These are phyloP conservation scores for Ophioninae sp. DNA, from an alignment of 2,888 invertebrate species.

Conservation along the genomic window DNA sequence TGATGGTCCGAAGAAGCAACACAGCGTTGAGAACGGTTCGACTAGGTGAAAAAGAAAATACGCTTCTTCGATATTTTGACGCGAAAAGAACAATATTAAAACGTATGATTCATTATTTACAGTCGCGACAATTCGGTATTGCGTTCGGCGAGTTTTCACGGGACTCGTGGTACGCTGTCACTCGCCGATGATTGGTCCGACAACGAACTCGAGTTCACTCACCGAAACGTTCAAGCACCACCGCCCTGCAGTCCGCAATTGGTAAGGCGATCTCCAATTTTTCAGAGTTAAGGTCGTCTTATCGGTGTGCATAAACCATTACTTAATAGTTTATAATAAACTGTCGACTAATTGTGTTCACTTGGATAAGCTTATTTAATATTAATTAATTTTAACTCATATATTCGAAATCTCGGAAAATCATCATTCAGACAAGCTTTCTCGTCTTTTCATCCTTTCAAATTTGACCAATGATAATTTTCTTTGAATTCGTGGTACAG, in stretches of 20 bases:
- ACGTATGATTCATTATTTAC: slow-evolving; percentile 25
- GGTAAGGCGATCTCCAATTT: slow-evolving; percentile 60
- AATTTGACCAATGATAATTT: neutral
- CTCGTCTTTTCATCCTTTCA: neutral
- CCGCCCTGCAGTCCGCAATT: slow-evolving; percentile 74
- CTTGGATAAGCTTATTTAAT: no score
- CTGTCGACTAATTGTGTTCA: no score
- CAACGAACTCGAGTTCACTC: slow-evolving; percentile 69
- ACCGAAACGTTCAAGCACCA: slow-evolving; percentile 69
- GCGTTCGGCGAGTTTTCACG: slow-evolving; percentile 82
- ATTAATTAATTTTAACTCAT: no score
- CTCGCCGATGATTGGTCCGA: slow-evolving; percentile 76
- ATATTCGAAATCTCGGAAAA: no score
- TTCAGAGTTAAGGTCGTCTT: no score
- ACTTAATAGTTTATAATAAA: no score
- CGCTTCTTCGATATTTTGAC: neutral
- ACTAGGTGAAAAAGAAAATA: slow-evolving; percentile 70
- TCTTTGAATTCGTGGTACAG: slow-evolving; percentile 48
- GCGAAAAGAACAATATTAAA: neutral
- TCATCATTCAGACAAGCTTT: no score
- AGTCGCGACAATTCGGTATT: slow-evolving; percentile 78
- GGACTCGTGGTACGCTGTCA: slow-evolving; percentile 76
- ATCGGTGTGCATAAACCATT: no score
- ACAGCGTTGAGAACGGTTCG: slow-evolving; percentile 73
- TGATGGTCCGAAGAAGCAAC: slow-evolving; percentile 75